A percentile compares a stretch with the other conserved stretches of the same genome.
Conservation (phyloP, 1,140 invertebrate genomes). For the Acyrthosiphon pisum region DNA sequence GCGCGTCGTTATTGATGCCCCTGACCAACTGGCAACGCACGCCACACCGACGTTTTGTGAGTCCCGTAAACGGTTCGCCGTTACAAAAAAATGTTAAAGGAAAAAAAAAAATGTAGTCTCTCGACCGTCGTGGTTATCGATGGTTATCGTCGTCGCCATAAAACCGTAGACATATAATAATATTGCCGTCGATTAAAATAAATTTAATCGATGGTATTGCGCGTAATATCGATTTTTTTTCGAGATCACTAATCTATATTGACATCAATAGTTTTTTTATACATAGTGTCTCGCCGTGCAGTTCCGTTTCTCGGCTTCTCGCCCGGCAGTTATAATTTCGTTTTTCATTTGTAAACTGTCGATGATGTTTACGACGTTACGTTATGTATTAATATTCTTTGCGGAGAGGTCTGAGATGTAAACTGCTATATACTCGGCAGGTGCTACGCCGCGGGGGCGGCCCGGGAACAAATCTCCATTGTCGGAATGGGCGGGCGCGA, state of each 20-base stretch:
- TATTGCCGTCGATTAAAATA: not conserved
- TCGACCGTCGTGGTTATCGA: too few species aligned
- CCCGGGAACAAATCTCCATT: slow-evolving; percentile 56
- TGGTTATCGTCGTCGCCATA: not conserved
- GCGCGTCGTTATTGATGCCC: not conserved
- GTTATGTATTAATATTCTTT: slow-evolving; percentile 8
- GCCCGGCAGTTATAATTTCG: not conserved
- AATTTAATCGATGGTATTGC: not conserved
- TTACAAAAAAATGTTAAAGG: not conserved
- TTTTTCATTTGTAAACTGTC: not conserved
- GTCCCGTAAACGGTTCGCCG: slow-evolving; percentile 23
- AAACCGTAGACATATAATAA: too few species aligned
- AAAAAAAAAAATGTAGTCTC: not conserved
- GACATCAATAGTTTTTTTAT: not conserved
- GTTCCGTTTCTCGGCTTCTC: not conserved
- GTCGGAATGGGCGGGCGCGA: slow-evolving; percentile 52
- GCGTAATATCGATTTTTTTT: not conserved
- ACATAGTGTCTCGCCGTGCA: not conserved
- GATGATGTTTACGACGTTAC: not conserved
- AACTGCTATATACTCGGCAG: slow-evolving; percentile 31
- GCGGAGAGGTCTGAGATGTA: not conserved
- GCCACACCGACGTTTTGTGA: not conserved
- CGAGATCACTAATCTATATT: not conserved
- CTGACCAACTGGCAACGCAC: not conserved
- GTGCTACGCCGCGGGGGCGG: slow-evolving; percentile 53